Conservation (phyloP, 2,113 vertebrate species). For the Cottus gobio region DNA sequence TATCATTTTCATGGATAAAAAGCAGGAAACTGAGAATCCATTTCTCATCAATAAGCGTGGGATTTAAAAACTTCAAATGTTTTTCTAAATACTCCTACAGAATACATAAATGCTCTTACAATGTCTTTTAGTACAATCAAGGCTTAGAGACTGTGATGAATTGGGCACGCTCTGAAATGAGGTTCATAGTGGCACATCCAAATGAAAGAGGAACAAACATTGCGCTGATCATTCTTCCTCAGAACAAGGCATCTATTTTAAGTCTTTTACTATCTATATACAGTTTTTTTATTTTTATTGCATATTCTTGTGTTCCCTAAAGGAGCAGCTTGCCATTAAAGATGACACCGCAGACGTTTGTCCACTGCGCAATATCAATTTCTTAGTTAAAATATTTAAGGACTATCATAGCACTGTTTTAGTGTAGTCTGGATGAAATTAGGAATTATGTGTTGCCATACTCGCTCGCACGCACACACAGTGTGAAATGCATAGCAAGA, state of each 20-base stretch:
- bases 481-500: slow-evolving; percentile 31
- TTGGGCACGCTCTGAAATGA: background rate
- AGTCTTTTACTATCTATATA: background rate
- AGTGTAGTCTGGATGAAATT: slow-evolving; percentile 7
- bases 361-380: slow-evolving; percentile 21
- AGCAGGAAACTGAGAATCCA: slow-evolving; percentile 2
- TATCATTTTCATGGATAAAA: background rate
- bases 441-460: background rate
- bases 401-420: slow-evolving; percentile 6
- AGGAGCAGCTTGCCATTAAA: slow-evolving; percentile 16
- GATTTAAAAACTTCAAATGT: slow-evolving; percentile 5
- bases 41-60: background rate
- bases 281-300: slow-evolving; percentile 18
- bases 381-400: slow-evolving; percentile 19
- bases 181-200: background rate
- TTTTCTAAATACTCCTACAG: slow-evolving; percentile 4
- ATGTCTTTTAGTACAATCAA: slow-evolving; percentile 17
- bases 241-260: slow-evolving; percentile 21
- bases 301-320: slow-evolving; percentile 14
- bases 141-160: slow-evolving; percentile 1
- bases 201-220: slow-evolving; percentile 14
- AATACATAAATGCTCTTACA: slow-evolving; percentile 14
- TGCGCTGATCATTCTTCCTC: slow-evolving; percentile 9
- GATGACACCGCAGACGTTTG: slow-evolving; percentile 6
- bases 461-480: background rate